phyloP scores from a whole-genome alignment of 2,113 vertebrate species.

The Coryphaenoides rupestris region DNA sequence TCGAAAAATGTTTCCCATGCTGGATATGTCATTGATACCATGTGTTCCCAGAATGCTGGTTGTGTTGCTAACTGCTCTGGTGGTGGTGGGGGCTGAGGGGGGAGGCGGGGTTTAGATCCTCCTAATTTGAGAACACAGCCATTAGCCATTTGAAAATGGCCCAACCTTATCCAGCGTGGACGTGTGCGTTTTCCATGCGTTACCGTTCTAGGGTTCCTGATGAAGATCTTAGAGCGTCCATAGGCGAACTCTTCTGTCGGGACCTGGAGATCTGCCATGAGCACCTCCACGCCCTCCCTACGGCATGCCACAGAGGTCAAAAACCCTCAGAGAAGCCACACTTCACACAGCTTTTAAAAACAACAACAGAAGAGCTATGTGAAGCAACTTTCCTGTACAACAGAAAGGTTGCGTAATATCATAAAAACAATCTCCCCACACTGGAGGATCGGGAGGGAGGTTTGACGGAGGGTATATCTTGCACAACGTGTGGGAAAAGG shows the following conservation, averaged over 20 bases:
- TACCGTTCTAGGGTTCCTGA: conserved; percentile 97
- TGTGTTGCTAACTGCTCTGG: conserved; percentile 58
- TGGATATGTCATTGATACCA: conserved; percentile 67
- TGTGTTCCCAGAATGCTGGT: conserved; percentile 57
- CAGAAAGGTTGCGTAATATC: too few relatives aligned
- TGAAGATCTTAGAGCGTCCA: conserved; percentile 97
- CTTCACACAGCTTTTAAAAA: too few relatives aligned
- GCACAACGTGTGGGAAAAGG: conserved; percentile 7
- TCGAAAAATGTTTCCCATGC: conserved; percentile 61
- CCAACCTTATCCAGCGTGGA: not conserved
- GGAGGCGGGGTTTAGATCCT: conserved; percentile 30
- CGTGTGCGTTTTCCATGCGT: not conserved
- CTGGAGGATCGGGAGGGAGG: not conserved
- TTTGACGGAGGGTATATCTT: not conserved
- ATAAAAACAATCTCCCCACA: too few relatives aligned
- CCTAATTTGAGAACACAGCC: conserved; percentile 9
- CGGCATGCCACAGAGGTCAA: not conserved
- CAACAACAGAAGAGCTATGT: too few relatives aligned
- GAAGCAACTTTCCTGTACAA: too few relatives aligned
- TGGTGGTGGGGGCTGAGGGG: conserved; percentile 30
- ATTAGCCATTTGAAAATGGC: not conserved
- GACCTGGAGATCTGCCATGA: conserved; percentile 84
- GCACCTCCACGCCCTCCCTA: conserved; percentile 90
- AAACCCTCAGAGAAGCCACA: too few relatives aligned
- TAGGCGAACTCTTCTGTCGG: conserved; percentile 87